Evolutionary conservation across 1,140 invertebrate genomes (phyloP).

Genomic region (Lysiphlebus fabarum): DNA sequence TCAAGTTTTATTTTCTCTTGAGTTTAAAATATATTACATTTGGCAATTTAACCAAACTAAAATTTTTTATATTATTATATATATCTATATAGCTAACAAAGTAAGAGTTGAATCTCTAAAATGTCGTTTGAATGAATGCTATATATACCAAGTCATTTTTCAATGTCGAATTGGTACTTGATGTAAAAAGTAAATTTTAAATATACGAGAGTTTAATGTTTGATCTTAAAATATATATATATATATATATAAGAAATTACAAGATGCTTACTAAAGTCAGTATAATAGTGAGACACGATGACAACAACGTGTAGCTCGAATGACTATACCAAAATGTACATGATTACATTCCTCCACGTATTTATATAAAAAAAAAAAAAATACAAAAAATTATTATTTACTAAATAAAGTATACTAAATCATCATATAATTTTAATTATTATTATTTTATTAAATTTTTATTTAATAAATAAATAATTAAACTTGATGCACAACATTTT

Average conservation of each 20-base stretch:
- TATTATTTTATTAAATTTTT: constrained; percentile 6
- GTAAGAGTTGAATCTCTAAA: constrained; percentile 11
- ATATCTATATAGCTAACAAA: background rate
- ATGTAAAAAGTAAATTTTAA: constrained; percentile 21
- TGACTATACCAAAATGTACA: background rate
- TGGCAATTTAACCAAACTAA: no score
- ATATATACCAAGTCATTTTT: constrained; percentile 25
- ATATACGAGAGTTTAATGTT: background rate
- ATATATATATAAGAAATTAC: constrained; percentile 41
- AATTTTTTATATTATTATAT: no score
- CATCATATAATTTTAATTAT: background rate
- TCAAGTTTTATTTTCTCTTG: background rate
- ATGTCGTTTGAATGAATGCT: constrained; percentile 23
- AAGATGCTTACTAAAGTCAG: constrained; percentile 40
- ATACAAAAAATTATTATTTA: constrained; percentile 1
- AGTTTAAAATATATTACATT: background rate
- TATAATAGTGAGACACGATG: constrained; percentile 17
- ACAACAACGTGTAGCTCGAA: constrained; percentile 1
- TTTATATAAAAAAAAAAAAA: background rate
- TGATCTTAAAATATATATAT: constrained; percentile 26
- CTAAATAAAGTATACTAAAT: constrained; percentile 7
- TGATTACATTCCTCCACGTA: constrained; percentile 17
- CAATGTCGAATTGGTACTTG: constrained; percentile 35
- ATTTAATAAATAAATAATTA: constrained; percentile 8
- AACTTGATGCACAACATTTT: no score